Evolutionary conservation across 2,113 vertebrate genomes (phyloP).

Genomic region (Solenodon paradoxus): DNA sequence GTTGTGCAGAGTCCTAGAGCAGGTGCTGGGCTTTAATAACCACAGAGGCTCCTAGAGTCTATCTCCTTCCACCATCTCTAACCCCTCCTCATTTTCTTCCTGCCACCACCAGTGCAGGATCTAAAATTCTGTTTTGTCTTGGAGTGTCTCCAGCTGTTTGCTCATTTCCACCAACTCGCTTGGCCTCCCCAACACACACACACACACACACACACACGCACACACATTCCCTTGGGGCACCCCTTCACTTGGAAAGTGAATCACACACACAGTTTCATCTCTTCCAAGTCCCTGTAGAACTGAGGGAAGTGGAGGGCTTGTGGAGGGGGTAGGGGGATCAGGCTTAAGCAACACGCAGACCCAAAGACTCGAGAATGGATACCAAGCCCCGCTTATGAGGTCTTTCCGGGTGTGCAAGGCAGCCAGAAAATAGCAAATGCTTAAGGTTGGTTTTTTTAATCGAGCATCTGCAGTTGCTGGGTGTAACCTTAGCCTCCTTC

Average conservation of each 20-base stretch:
- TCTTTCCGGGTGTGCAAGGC: background rate
- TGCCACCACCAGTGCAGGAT: slow-evolving; percentile 30
- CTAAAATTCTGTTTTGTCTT: slow-evolving; percentile 62
- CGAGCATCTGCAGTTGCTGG: slow-evolving; percentile 61
- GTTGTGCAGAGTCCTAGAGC: background rate
- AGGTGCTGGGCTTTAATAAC: slow-evolving; percentile 43
- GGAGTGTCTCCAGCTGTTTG: slow-evolving; percentile 58
- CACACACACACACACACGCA: too few relatives aligned
- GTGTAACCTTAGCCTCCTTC: slow-evolving; percentile 60
- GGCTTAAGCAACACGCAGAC: background rate
- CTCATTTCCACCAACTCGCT: slow-evolving; percentile 14
- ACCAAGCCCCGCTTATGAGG: background rate
- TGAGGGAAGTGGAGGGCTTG: background rate
- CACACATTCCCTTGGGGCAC: background rate
- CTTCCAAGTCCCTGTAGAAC: background rate
- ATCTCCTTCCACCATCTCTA: slow-evolving; percentile 20
- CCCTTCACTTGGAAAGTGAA: background rate
- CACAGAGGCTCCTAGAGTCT: background rate
- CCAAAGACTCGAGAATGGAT: background rate
- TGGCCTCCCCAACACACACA: background rate
- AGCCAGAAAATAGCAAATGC: slow-evolving; percentile 37
- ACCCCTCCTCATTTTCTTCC: slow-evolving; percentile 15
- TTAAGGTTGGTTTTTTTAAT: background rate
- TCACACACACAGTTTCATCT: background rate
- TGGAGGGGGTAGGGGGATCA: background rate